Percentiles rank a stretch among this genome's conserved stretches.
These are phyloP conservation scores for Hyles lineata DNA, from an alignment of 2,888 invertebrate species.

Conservation along the genomic window DNA sequence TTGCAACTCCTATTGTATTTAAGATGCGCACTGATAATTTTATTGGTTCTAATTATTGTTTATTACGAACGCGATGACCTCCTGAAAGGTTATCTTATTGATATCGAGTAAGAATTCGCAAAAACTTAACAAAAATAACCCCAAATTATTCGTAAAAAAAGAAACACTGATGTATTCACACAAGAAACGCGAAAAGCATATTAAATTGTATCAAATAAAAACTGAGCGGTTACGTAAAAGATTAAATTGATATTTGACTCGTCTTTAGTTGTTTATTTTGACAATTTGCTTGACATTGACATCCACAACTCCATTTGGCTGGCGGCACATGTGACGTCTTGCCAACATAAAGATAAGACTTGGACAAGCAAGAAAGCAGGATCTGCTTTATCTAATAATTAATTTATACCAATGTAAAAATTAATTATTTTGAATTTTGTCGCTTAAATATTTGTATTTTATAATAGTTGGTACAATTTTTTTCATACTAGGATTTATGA, in stretches of 20 bases:
- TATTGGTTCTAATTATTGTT: constrained; percentile 23
- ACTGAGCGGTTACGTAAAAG: constrained; percentile 24
- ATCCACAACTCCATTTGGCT: not conserved
- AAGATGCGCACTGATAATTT: constrained; percentile 29
- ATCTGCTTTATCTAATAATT: no score
- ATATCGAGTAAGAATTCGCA: not conserved
- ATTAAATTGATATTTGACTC: not conserved
- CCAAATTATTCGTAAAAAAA: constrained; percentile 1
- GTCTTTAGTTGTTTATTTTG: constrained; percentile 22
- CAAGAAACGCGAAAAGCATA: constrained; percentile 1
- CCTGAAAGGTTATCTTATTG: constrained; percentile 31
- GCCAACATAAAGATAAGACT: not conserved
- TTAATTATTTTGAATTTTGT: no score
- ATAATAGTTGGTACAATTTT: no score
- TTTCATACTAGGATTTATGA: no score
- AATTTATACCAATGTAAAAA: no score
- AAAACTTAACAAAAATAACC: constrained; percentile 6
- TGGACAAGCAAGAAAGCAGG: not conserved
- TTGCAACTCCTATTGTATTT: constrained; percentile 27
- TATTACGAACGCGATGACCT: constrained; percentile 30
- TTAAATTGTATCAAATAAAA: not conserved
- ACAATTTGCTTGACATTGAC: constrained; percentile 29
- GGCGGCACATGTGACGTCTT: not conserved
- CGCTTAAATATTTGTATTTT: no score
- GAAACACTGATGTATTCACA: not conserved